Base-by-base conservation (phyloP, 2,113 vertebrate species). In the Clinocottus analis region DNA sequence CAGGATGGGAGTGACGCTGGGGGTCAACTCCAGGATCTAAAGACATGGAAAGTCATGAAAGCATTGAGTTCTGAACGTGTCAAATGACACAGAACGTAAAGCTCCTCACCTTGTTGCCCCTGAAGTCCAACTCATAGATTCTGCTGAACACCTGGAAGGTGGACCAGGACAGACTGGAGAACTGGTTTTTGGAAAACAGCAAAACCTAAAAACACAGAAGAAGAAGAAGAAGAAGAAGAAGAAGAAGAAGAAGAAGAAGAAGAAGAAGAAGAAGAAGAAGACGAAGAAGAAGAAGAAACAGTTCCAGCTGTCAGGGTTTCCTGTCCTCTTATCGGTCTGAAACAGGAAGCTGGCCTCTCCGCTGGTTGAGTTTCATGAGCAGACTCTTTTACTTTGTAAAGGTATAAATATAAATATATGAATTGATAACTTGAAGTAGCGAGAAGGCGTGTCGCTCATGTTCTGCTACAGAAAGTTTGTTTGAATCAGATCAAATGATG, bases 61-160 rank as follows among this genome's bases (percentile, higher is more conserved):
- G 16, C 13, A 10, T 27, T 25, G 7, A 23, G 10, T 4, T 27
- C 12, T 16, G 16, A 45, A 14, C 4, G 5, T 27, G 2, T 17
- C 6, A 1, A 63, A 23, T 21, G 4, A 60, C 33, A 60, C 4
- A 7, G 5, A 4, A 61, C 10, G 4, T 61, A 10, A 35, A 9
- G 4, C 4, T 31, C 27, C 4, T 37, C 27, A 4, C 91, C 85
- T 89, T n/a, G 84, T 95, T 95, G 4, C 66, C 65, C 0, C 85
- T 88, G 27, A 95, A 85, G 89, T 95, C 94, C 4, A 95, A 70
- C 77, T 93, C 92, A 25, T 94, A 62, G 76, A 95, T 72, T 0
- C 87, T 23, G 14, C 33, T 3, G 25, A 94, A 94, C 3, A 13
- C 16, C 39, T 72, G 79, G 82, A 92, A 94, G 49, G 84, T 83